Percentiles rank a stretch among this genome's conserved stretches.
Evolutionary conservation across 2,113 vertebrate species (phyloP).

Genomic region (Phyllostomus hastatus): DNA sequence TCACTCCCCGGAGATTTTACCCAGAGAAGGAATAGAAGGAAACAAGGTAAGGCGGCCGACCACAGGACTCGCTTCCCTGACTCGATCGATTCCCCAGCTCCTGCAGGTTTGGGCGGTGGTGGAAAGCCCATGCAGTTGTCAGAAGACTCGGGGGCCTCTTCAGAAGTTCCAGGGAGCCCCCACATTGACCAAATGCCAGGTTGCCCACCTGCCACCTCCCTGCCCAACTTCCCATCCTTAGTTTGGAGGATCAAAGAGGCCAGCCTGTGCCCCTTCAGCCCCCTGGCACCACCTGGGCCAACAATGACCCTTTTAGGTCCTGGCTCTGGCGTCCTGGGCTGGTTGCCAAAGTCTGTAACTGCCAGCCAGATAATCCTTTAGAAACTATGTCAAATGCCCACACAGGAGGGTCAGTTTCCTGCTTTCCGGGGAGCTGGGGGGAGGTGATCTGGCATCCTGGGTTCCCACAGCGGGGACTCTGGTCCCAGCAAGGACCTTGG

Average conservation of each 20-base stretch:
- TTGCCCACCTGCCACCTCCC: background rate
- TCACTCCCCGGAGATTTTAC: background rate
- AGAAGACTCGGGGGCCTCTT: background rate
- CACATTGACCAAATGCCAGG: background rate
- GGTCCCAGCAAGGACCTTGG: accelerated
- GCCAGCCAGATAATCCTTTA: background rate
- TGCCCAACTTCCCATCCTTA: background rate
- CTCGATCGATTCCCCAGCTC: accelerated
- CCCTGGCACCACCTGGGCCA: background rate
- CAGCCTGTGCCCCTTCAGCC: background rate
- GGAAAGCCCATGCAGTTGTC: too few relatives aligned
- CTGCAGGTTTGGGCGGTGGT: background rate
- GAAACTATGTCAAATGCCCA: constrained; percentile 49
- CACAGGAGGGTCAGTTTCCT: background rate
- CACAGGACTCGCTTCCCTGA: accelerated
- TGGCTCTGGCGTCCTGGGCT: background rate
- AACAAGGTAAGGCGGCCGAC: background rate
- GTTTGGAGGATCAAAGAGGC: background rate
- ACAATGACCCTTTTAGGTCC: constrained; percentile 46
- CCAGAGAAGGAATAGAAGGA: background rate
- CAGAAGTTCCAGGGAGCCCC: background rate
- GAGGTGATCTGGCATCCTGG: background rate
- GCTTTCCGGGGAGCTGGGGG: background rate
- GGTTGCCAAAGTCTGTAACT: constrained; percentile 22
- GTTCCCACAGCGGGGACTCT: accelerated